Base-by-base conservation (phyloP, 1,140 invertebrate species). In the Nylanderia fulva region DNA sequence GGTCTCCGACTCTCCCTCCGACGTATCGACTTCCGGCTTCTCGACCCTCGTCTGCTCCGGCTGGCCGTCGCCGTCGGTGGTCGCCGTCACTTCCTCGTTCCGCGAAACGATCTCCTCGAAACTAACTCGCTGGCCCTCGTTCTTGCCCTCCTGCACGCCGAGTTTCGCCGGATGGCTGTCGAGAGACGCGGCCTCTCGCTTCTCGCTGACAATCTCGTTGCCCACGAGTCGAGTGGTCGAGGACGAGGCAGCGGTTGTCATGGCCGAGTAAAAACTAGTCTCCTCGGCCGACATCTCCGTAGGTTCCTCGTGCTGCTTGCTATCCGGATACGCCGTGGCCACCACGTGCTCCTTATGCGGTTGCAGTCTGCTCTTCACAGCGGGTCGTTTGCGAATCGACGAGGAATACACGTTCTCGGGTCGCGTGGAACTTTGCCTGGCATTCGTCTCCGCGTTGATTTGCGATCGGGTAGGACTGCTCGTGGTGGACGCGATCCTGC, bases 231-330 rank as follows among this genome's bases (percentile, higher is more conserved):
- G 66, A 9, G 56, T 58, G 11, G 52, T 72, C 29, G 75, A 79
- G 8, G 86, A 69, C 18, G 86, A 69, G 3, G 74, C 84, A 0
- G 45, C 33, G 8, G 87, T 88, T 0, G 76, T 86, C 11, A 66
- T 58, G 0, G 84, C 21, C 1, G 90, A 90, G 56, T 93, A 92
- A 89, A 93, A 93, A 84, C 91, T 93, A 33, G 92, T 93, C 86
- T 94, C 92, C 77, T 93, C 93, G 0, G 92, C 91, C 0, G 91
- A 63, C 90, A 93, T 92, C 86, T 93, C 93, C 36, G 91, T 92
- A 0, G 85, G 52, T 0, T 88, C 77, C 1, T 88, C 29, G 11
- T 84, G 66, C 6, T 72, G 63, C 11, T 86, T 91, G 72, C 36
- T 89, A n/a, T 69, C 68, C 29, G 36, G 24, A 52, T 85, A 61